Evolutionary conservation across 64 coral and sea anemone species (phyloP).

Genomic region (Dendronephthya gigantea): DNA sequence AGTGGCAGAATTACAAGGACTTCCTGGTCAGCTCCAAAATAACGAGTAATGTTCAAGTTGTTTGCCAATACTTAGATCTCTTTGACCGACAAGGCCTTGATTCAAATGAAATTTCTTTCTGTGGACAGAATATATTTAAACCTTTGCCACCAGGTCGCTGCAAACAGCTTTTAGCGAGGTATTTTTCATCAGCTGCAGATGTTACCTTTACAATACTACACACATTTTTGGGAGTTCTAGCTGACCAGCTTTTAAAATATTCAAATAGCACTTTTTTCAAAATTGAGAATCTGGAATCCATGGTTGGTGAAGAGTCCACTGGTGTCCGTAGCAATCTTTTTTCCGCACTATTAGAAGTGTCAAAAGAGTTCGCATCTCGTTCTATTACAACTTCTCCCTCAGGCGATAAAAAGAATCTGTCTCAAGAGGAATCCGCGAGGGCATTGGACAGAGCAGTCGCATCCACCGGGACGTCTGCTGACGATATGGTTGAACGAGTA

Average conservation of each 20-base stretch:
- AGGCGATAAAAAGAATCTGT: not conserved
- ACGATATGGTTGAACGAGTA: conserved; percentile 24
- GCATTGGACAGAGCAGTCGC: conserved; percentile 32
- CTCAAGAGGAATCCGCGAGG: conserved; percentile 38
- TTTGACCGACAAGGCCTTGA: not conserved
- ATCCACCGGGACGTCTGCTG: conserved; percentile 5
- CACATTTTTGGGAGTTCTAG: conserved; percentile 57
- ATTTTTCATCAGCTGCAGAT: conserved; percentile 8
- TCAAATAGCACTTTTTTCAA: conserved; percentile 55
- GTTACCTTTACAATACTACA: conserved; percentile 60
- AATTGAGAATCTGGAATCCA: conserved; percentile 37
- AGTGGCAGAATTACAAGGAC: conserved; percentile 25
- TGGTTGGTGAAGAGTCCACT: conserved; percentile 36
- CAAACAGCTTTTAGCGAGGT: not conserved
- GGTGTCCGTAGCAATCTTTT: conserved; percentile 55
- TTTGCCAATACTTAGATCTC: not conserved
- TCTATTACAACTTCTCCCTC: conserved; percentile 17
- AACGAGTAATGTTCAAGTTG: conserved; percentile 35
- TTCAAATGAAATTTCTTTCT: not conserved
- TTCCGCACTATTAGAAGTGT: conserved; percentile 55
- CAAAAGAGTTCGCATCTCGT: conserved; percentile 60
- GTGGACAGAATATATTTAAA: not conserved
- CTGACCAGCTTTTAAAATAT: conserved; percentile 68
- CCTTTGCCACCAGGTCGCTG: not conserved
- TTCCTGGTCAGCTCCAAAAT: conserved; percentile 33